phyloP scores from a whole-genome alignment of 92 coral and sea anemone species.

The Porites evermanni region DNA sequence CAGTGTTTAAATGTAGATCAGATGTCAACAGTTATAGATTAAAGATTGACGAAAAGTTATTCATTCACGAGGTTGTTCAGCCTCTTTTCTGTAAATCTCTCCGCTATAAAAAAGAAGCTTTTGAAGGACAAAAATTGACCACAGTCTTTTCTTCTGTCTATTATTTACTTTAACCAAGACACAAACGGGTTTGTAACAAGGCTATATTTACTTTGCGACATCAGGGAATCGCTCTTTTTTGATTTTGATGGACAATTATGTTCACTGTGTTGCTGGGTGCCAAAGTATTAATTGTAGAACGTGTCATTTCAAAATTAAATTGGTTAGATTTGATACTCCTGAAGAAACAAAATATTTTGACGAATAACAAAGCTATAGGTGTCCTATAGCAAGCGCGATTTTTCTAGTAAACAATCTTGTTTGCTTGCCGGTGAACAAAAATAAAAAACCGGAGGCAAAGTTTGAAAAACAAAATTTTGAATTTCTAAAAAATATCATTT shows the following conservation, averaged over 20 bases:
- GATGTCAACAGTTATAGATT: not conserved
- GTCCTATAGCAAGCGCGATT: not conserved
- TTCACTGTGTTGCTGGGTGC: not conserved
- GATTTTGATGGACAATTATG: constrained; percentile 12
- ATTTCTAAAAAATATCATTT: not conserved
- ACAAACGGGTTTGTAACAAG: not conserved
- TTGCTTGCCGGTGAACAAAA: not conserved
- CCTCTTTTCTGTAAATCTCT: not conserved
- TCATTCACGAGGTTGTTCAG: not conserved
- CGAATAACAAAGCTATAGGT: no score
- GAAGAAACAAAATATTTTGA: no score
- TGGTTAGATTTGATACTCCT: no score
- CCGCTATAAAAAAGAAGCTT: not conserved
- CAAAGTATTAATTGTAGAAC: not conserved
- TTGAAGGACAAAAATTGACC: not conserved
- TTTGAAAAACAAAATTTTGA: not conserved
- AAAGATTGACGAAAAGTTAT: not conserved
- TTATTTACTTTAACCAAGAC: constrained; percentile 6
- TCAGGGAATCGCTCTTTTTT: constrained; percentile 13
- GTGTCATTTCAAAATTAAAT: no score
- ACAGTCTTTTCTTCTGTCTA: not conserved
- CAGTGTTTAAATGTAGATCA: not conserved
- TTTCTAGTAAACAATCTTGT: not conserved
- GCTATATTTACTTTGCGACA: constrained; percentile 19
- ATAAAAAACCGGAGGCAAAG: not conserved